phyloP scores from a whole-genome alignment of 2,797 vertebrate genomes.

The Margarornis squamiger region DNA sequence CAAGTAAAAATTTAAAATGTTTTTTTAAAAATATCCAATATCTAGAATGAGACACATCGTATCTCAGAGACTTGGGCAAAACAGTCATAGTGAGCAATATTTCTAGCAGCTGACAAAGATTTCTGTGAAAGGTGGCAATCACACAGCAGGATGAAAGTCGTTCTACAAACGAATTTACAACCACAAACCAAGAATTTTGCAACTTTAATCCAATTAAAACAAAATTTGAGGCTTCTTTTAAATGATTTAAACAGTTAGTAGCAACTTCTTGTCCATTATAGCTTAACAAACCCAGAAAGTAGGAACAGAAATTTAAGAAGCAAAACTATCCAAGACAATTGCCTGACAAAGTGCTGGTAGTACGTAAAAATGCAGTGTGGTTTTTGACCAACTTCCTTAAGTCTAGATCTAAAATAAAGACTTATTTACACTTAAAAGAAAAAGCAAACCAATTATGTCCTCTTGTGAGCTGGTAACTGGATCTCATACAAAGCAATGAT shows the following conservation, averaged over 20 bases:
- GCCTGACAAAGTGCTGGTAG: not conserved
- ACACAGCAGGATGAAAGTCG: not conserved
- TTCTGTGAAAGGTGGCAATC: not conserved
- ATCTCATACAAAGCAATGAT: not conserved
- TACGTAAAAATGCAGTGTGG: not conserved
- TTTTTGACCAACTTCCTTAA: not conserved
- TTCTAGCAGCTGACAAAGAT: not conserved
- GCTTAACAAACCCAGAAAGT: not conserved
- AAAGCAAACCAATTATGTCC: not conserved
- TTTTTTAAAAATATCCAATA: not conserved
- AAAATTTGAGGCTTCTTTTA: not conserved
- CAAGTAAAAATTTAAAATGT: not conserved
- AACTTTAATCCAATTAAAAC: not conserved
- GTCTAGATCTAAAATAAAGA: not conserved
- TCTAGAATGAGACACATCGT: not conserved
- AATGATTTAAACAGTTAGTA: not conserved
- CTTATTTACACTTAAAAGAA: not conserved
- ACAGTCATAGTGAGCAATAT: not conserved
- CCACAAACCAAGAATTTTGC: not conserved
- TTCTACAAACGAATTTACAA: not conserved
- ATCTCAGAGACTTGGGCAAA: not conserved
- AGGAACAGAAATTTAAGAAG: not conserved
- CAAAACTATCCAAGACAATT: not conserved
- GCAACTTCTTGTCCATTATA: not conserved
- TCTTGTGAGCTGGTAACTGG: fast-evolving